Evolutionary conservation across 2,888 invertebrate species (phyloP), one percentile per base, ranked within the genome.

Genomic region (Phytoseiulus persimilis): DNA sequence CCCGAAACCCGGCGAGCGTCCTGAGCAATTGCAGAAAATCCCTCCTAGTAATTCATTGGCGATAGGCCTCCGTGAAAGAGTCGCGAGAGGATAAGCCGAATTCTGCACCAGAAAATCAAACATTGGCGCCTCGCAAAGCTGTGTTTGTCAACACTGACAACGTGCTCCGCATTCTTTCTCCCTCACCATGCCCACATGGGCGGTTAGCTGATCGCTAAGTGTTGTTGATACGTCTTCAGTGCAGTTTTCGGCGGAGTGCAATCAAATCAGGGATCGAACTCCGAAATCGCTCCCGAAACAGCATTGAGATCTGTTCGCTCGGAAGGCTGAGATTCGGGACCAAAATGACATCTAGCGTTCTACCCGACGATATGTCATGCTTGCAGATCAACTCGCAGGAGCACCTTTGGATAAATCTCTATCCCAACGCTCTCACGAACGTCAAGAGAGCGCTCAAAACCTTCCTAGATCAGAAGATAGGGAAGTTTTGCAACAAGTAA

Each of bases 401-500:
- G 32, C 32, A 87, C 6, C 32, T 87, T 23, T 87, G 87, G 87
- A 87, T 87, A 1, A 87, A 87, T n/a, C 87, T 87, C 33, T 87
- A 87, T 87, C 87, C 87, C 6, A 87, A 87, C 31, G 87, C 87
- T 32, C 33, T 87, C 28, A 39, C 39, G 23, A 87, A 87, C 87
- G 87, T 87, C 0, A 18, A 18, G 45, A 32, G 45, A 87, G 32
- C 87, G 6, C 87, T 87, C 5, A 87, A 87, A 45, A 45, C 32
- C 14, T 45, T 39, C 33, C 87, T 87, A 28, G 87, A 87, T 87
- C 39, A 87, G 45, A 28, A 31, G 31, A 87, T 87, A 28, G 87
- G 87, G 39, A 87, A 33, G 31, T 87, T 87, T 33, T 87, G 87
- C 32, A 33, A 87, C 39, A 87, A 87, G 87, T 87, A n/a, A 31